Evolutionary conservation across 1,140 invertebrate species (phyloP), one percentile per base, ranked within the genome.

Genomic region (Micrasema longulum): DNA sequence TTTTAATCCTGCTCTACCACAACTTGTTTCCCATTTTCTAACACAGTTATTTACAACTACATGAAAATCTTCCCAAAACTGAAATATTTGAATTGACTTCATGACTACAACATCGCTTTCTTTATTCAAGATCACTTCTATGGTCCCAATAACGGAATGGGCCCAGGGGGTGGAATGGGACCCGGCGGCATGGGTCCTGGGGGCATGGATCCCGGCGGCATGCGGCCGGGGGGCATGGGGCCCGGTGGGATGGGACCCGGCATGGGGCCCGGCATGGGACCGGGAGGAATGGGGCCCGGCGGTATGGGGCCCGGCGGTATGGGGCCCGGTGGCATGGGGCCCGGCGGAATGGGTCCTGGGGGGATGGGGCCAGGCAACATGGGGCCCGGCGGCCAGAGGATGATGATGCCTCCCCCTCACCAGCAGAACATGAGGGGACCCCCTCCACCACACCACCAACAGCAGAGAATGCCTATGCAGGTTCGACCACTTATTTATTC

Each of bases 361-460:
- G 47, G 47, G 5, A 66, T 66, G 64, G 64, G 64, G 9, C 64
- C 64, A 55, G 77, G 83, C 12, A 83, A 82, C 79, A 84, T 84
- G 81, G 81, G 83, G 78, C 76, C 80, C 0, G 80, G 80, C 0
- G 82, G 74, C 14, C 83, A 84, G 62, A 81, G 82, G 75, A 76
- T 83, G 72, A 75, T 73, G 75, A 18, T 73, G 38, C 75, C 75
- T 1, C 75, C 75, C 12, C 70, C 73, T 1, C 75, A 75, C 48
- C 75, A 76, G 68, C 74, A 76, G 63, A 76, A 76, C 62, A 76
- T 76, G 75, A 62, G 70, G 16, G 84, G 82, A 0, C 84, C 84
- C 0, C 81, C 81, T 1, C 85, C 84, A 7, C 79, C 79, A n/a
- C 81, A 78, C 43, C 84, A 85, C 76, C 84, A 78, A 20, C 82